A percentile compares a stretch with the other conserved stretches of the same genome.
These are phyloP conservation scores for Ommatoiulus sabulosus DNA, from an alignment of 2,888 invertebrate genomes.

Conservation along the genomic window DNA sequence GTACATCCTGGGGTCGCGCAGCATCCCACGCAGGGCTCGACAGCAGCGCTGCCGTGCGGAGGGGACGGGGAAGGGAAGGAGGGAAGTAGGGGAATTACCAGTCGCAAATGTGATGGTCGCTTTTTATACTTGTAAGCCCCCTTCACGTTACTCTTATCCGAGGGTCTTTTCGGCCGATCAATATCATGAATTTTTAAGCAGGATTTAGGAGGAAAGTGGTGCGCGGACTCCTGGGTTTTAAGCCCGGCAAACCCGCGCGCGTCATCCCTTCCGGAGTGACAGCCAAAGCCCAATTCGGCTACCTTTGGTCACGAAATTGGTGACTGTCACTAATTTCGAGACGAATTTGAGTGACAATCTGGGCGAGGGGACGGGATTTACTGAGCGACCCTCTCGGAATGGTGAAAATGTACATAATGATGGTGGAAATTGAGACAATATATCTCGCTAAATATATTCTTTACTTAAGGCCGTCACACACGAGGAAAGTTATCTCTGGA, in stretches of 20 bases:
- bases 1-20: background rate
- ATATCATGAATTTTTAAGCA: constrained; percentile 58
- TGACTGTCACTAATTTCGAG: background rate
- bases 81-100: constrained; percentile 18
- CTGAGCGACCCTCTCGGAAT: no score
- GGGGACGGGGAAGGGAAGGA: background rate
- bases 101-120: constrained; percentile 44
- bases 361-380: background rate
- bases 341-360: background rate
- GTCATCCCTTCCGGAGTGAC: constrained; percentile 13
- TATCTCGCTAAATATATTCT: no score
- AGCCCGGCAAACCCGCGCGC: background rate
- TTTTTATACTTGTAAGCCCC: constrained; percentile 38
- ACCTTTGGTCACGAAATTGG: constrained; percentile 35
- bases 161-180: constrained; percentile 55
- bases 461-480: no score
- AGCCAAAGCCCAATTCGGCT: constrained; percentile 8
- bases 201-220: constrained; percentile 51
- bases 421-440: no score
- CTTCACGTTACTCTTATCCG: constrained; percentile 41
- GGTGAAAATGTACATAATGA: no score
- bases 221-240: constrained; percentile 39
- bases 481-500: no score
- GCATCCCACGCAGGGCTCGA: background rate
- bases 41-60: background rate